Evolutionary conservation across 2,888 invertebrate species (phyloP), one percentile per base, ranked within the genome.

Genomic region (Yponomeuta malinellus): DNA sequence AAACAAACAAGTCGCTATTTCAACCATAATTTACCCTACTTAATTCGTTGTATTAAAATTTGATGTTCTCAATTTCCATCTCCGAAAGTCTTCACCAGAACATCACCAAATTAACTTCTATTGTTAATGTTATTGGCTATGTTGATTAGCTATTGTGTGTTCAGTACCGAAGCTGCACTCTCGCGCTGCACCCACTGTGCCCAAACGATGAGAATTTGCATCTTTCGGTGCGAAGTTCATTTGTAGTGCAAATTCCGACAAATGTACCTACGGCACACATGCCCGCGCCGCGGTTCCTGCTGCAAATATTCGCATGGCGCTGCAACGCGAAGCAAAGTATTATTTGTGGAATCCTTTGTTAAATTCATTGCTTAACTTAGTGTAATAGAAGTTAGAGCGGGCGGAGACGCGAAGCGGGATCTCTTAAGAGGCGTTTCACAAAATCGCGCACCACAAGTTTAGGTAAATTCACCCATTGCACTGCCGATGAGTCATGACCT

Each of bases 231-330:
- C 15, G 52, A 1, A 59, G 52, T 59, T 59, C 52, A 59, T 59
- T 59, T 59, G 52, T 59, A 59, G 52, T 59, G 52, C 52, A 59
- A 59, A 59, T 59, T 59, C 52, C 15, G 52, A 59, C 52, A 59
- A 59, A 59, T 59, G 15, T 59, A 15, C 52, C 3, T 59, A 4
- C 52, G 52, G 52, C 15, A 59, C 12, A 59, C 52, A 15, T 15
- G 52, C 5, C 15, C 52, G 15, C 52, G 15, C 12, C 52, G 52
- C 52, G 52, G 52, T 59, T 15, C 52, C 15, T 15, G 52, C 52
- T 59, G 52, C 52, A 59, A 59, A 59, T 59, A 59, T 59, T 59
- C 12, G 52, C 52, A 59, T 59, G 3, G 52, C 15, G 52, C 52
- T 59, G 52, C 15, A 59, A 15, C 52, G 52, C 52, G 52, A 59